phyloP scores from a whole-genome alignment of 2,113 vertebrate genomes.

The Embiotoca jacksoni region DNA sequence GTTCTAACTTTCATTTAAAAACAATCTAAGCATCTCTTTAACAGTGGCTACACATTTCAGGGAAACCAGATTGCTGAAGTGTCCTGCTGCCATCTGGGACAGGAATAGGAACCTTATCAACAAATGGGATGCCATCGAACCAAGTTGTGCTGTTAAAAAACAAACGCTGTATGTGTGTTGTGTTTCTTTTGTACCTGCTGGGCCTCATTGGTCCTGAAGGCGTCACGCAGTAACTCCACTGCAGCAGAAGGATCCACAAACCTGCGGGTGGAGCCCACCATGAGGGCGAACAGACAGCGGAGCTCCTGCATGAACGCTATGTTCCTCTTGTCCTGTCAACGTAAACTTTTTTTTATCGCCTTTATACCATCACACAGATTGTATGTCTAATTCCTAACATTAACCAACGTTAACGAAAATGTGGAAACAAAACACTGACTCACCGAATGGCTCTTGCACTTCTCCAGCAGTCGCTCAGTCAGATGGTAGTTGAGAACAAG shows the following conservation, averaged over 20 bases:
- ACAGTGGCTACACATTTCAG: not conserved
- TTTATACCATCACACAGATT: not conserved
- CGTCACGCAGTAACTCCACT: conserved; percentile 91
- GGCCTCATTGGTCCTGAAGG: conserved; percentile 91
- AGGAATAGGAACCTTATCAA: rapidly evolving
- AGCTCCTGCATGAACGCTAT: conserved; percentile 97
- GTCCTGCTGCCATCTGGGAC: not conserved
- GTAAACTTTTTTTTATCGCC: not conserved
- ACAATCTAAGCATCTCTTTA: no score
- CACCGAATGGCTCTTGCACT: conserved; percentile 88
- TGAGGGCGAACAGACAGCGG: conserved; percentile 93
- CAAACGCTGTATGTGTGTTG: not conserved
- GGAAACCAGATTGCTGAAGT: conserved; percentile 1
- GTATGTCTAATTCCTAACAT: not conserved
- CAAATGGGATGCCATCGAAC: not conserved
- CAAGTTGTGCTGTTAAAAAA: not conserved
- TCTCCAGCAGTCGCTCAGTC: conserved; percentile 88
- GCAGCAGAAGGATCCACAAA: conserved; percentile 95
- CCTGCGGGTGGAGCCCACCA: conserved; percentile 93
- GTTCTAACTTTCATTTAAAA: no score
- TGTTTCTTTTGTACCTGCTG: conserved; percentile 89
- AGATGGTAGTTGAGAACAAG: conserved; percentile 94
- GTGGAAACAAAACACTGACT: conserved; percentile 68
- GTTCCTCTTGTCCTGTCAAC: conserved; percentile 93
- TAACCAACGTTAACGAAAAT: not conserved